phyloP scores from a whole-genome alignment of 2,888 invertebrate genomes.

The Lepidocyrtinus sp. region DNA sequence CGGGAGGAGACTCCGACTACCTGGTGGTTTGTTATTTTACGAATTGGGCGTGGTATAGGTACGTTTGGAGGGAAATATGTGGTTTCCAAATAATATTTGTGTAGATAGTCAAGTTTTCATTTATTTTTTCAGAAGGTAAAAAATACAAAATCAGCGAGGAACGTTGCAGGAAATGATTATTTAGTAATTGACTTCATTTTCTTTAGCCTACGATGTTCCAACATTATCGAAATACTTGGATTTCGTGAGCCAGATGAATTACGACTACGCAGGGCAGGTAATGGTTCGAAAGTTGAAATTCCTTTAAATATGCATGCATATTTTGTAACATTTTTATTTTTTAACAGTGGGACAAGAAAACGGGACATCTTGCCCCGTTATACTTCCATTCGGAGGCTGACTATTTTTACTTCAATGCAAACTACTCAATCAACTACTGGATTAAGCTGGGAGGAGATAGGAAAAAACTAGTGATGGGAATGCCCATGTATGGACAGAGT shows the following conservation, averaged over 20 bases:
- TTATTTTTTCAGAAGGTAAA: slow-evolving; percentile 5
- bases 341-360: slow-evolving; percentile 89
- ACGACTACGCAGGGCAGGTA: slow-evolving; percentile 78
- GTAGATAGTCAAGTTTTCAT: not conserved
- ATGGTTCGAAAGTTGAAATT: no score
- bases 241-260: slow-evolving; percentile 94
- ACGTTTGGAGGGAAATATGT: no score
- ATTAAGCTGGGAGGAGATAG: slow-evolving; percentile 86
- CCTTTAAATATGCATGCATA: no score
- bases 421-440: slow-evolving; percentile 92
- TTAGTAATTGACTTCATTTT: no score
- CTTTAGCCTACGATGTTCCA: slow-evolving; percentile 83
- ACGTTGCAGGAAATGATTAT: no score
- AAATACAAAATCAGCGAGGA: no score
- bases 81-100: slow-evolving; percentile 72
- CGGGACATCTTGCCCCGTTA: slow-evolving; percentile 90
- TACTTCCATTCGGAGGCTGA: slow-evolving; percentile 88
- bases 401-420: slow-evolving; percentile 86
- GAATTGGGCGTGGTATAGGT: slow-evolving; percentile 91
- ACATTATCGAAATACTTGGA: slow-evolving; percentile 83
- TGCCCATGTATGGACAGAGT: slow-evolving; percentile 91
- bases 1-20: slow-evolving; percentile 62
- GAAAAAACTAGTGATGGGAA: slow-evolving; percentile 87
- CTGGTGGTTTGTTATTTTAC: slow-evolving; percentile 90
- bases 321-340: slow-evolving; percentile 76